These are phyloP conservation scores for Gallinago paraguaiae DNA, from an alignment of 2,113 vertebrate species.

Conservation along the genomic window DNA sequence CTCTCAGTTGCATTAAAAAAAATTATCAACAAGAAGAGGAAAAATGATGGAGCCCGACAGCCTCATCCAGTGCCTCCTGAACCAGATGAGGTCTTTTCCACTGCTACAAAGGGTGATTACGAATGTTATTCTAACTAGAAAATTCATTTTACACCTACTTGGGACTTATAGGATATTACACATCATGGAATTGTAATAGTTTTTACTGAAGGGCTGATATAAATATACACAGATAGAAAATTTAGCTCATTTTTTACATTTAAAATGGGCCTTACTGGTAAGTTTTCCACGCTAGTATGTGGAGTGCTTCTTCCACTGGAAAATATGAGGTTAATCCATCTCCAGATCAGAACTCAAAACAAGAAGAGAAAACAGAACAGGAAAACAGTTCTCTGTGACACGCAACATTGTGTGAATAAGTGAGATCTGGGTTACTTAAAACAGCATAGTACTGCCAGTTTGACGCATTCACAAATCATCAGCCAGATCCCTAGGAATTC, in stretches of 20 bases:
- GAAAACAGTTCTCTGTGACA: background rate
- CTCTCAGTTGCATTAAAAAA: background rate
- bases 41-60: background rate
- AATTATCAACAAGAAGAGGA: background rate
- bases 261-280: background rate
- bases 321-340: background rate
- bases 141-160: background rate
- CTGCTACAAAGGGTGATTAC: background rate
- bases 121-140: background rate
- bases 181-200: background rate
- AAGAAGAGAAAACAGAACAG: background rate
- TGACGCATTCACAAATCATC: background rate
- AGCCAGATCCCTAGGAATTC: slow-evolving; percentile 28
- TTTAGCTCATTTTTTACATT: background rate
- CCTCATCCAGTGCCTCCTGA: background rate
- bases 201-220: background rate
- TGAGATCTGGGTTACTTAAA: slow-evolving; percentile 27
- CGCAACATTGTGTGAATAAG: background rate
- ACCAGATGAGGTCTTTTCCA: background rate
- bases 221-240: background rate
- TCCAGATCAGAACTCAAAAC: background rate
- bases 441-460: background rate
- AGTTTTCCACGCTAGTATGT: background rate
- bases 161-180: background rate
- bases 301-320: background rate